Conservation (phyloP, 2,113 vertebrate species). For the Gadus chalcogrammus region DNA sequence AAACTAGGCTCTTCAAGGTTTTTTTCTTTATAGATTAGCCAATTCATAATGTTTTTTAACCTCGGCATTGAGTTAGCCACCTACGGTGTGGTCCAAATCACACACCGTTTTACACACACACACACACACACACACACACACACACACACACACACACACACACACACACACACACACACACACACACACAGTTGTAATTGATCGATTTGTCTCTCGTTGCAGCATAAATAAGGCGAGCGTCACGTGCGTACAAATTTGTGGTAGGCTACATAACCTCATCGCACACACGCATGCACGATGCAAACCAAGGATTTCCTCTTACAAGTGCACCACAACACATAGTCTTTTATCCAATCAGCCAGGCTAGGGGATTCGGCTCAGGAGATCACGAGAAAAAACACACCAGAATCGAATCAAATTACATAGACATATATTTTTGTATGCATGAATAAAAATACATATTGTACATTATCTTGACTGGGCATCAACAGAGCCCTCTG, state of each 20-base stretch:
- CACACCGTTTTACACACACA: too few relatives aligned
- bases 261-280: neutral
- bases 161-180: slow-evolving; percentile 1
- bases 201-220: neutral
- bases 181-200: neutral
- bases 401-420: slow-evolving; percentile 53
- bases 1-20: too few relatives aligned
- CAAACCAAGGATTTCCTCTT: neutral
- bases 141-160: slow-evolving; percentile 6
- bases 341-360: neutral
- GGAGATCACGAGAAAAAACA: slow-evolving; percentile 28
- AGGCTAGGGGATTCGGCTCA: neutral
- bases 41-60: too few relatives aligned
- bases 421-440: slow-evolving; percentile 83
- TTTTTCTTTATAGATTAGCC: too few relatives aligned
- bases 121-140: neutral
- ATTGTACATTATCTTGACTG: slow-evolving; percentile 75
- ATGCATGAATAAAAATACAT: slow-evolving; percentile 82
- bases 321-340: neutral
- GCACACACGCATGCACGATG: neutral
- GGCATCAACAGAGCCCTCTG: slow-evolving; percentile 70
- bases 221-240: too few relatives aligned
- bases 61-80: too few relatives aligned
- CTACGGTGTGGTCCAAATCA: too few relatives aligned
- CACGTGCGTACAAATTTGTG: neutral